phyloP scores from a whole-genome alignment of 2,888 invertebrate species.

The Spialia ferax region DNA sequence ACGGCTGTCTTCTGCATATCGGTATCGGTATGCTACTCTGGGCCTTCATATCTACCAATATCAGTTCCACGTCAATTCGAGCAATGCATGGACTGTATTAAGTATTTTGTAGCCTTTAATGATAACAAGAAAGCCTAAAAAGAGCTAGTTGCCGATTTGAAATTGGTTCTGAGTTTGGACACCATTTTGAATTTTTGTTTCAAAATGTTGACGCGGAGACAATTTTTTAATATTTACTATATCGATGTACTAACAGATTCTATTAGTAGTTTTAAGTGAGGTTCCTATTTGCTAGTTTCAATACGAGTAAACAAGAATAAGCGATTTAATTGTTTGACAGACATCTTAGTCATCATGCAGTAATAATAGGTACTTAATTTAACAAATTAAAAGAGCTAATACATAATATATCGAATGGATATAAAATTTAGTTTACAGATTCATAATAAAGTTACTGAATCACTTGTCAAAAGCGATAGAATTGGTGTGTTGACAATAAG shows the following conservation, averaged over 20 bases:
- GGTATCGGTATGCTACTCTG: conserved; percentile 18
- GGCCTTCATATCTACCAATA: conserved; percentile 31
- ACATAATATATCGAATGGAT: neutral
- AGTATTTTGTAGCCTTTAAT: neutral
- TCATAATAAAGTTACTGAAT: no score
- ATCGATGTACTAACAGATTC: neutral
- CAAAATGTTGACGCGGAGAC: neutral
- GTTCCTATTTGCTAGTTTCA: neutral
- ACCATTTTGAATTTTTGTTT: neutral
- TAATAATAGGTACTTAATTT: neutral
- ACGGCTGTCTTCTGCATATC: conserved; percentile 34
- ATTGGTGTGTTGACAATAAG: no score
- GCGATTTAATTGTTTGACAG: neutral
- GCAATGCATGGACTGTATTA: conserved; percentile 1
- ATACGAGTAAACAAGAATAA: neutral
- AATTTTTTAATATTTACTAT: neutral
- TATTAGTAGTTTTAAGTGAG: neutral
- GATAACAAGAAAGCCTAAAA: neutral
- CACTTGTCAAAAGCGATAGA: no score
- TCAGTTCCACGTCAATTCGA: conserved; percentile 48
- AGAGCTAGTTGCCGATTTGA: neutral
- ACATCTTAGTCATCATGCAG: neutral
- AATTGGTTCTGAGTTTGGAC: neutral
- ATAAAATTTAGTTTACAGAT: neutral
- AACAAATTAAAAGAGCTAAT: neutral